Base-by-base conservation (phyloP, 1,140 invertebrate genomes). In the Lasioglossum baleicum region DNA sequence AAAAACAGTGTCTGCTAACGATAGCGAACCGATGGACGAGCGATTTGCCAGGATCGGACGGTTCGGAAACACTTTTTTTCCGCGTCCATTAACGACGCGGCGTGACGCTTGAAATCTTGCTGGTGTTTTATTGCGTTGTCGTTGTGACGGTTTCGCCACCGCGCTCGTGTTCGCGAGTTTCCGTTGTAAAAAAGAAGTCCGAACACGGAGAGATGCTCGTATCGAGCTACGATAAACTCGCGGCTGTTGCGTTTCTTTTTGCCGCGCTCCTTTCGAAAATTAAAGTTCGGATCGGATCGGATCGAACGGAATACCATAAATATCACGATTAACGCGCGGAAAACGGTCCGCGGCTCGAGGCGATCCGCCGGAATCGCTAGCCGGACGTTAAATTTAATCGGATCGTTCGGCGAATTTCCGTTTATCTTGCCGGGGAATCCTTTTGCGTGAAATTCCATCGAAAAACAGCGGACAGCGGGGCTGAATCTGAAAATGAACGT, bases 331-430 rank as follows among this genome's bases (percentile, higher is more conserved):
- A 61, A 61, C 56, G 56, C n/a, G 6, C 35, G 51, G 17, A 7
- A 8, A 20, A 20, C 56, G 56, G 1, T 7, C 7, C 56, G 20
- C 56, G 17, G 17, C 56, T 17, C 17, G 56, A 8, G 60, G 60
- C 60, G 60, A 26, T n/a, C 20, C 22, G 60, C 7, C 7, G n/a
- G 56, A n/a, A 58, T n/a, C n/a, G 7, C 56, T 0, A 7, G 56
- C 56, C 22, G 60, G n/a, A 53, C 51, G 51, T 53, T 61, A 26
- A 31, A 61, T 61, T 31, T 26, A 26, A 61, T 61, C 60, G 60
- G 22, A n/a, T 26, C 60, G 60, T 42, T 66, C 69, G 75, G 15
- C 51, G 60, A 72, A 79, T 82, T 82, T 80, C 63, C 81, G 48
- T 6, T 15, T 48, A 31, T 61, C 20, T 48, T 56, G 51, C 17